These are phyloP conservation scores for Tamias sibiricus DNA, from an alignment of 2,113 vertebrate species.

Conservation along the genomic window DNA sequence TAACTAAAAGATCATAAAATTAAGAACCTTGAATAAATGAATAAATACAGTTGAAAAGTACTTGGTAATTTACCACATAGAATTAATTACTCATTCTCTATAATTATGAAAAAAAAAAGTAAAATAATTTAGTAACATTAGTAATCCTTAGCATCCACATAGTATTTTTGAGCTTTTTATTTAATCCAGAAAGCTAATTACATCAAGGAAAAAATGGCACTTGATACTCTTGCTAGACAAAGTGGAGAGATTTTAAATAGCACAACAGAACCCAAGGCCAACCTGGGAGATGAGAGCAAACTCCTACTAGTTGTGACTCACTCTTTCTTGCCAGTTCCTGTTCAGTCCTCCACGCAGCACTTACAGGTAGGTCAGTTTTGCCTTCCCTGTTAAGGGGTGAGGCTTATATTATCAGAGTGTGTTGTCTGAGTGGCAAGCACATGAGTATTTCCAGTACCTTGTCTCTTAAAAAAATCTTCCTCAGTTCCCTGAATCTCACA, in stretches of 20 bases:
- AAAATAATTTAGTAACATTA: slow-evolving; percentile 51
- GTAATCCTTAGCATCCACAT: background rate
- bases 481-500: background rate
- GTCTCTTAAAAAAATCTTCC: background rate
- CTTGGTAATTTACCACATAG: slow-evolving; percentile 7
- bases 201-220: background rate
- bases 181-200: background rate
- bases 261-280: background rate
- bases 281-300: background rate
- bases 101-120: slow-evolving; percentile 66
- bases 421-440: background rate
- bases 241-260: background rate
- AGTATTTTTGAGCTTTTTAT: background rate
- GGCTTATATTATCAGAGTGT: background rate
- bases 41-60: slow-evolving; percentile 58
- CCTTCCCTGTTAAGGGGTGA: background rate
- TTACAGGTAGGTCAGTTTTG: background rate
- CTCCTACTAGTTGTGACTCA: background rate
- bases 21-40: slow-evolving; percentile 43
- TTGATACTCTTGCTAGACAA: background rate
- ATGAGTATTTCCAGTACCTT: accelerated
- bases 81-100: slow-evolving; percentile 55
- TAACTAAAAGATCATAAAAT: slow-evolving; percentile 56
- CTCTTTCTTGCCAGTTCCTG: background rate
- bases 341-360: background rate